These are phyloP conservation scores for Eurosta solidaginis DNA, from an alignment of 1,140 invertebrate genomes.

Conservation along the genomic window DNA sequence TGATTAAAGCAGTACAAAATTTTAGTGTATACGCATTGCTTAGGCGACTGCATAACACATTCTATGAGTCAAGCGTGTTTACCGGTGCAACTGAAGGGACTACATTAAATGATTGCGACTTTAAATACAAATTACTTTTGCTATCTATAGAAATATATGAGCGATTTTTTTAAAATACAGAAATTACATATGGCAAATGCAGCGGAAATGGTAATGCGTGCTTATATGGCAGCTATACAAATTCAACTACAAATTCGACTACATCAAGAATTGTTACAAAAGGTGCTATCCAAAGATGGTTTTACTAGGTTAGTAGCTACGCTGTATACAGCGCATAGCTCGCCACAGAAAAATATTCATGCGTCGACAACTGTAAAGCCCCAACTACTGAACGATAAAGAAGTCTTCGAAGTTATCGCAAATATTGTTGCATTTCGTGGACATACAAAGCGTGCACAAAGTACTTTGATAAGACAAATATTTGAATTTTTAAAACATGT, in stretches of 20 bases:
- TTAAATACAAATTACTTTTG: not conserved
- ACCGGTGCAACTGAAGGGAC: not conserved
- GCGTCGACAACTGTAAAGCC: not conserved
- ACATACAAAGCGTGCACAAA: conserved; percentile 38
- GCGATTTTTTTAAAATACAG: conserved; percentile 33
- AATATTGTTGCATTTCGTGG: conserved; percentile 44
- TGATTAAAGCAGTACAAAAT: conserved; percentile 45
- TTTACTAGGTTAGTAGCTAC: conserved; percentile 46
- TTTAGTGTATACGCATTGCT: conserved; percentile 40
- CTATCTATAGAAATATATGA: not conserved
- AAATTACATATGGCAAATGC: conserved; percentile 50
- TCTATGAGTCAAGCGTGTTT: conserved; percentile 40
- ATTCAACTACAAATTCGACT: conserved; percentile 38
- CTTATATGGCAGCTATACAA: conserved; percentile 46
- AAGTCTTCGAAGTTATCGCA: conserved; percentile 43
- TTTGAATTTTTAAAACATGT: conserved; percentile 39
- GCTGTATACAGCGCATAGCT: conserved; percentile 29
- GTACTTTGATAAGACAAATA: conserved; percentile 42
- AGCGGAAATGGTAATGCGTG: conserved; percentile 46
- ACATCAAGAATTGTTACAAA: conserved; percentile 44
- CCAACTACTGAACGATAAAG: not conserved
- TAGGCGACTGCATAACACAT: conserved; percentile 41
- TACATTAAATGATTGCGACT: not conserved
- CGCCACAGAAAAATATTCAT: not conserved
- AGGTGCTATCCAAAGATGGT: conserved; percentile 40